These are phyloP conservation scores for Forficula auricularia DNA, from an alignment of 1,140 invertebrate genomes.

Conservation along the genomic window DNA sequence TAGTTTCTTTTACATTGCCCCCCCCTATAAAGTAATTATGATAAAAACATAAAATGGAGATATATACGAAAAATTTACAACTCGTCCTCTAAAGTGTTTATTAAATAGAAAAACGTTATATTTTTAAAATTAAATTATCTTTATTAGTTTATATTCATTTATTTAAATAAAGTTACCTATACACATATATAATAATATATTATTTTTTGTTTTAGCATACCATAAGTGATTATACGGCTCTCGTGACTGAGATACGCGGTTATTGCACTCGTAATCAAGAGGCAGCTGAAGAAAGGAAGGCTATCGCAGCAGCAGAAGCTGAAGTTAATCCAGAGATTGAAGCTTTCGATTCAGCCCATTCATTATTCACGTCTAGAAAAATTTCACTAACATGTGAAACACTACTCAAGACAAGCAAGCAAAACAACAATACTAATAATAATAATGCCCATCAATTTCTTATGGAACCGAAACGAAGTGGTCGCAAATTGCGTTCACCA, in stretches of 20 bases:
- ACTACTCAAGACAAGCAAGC: conserved; percentile 22
- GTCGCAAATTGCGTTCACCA: conserved; percentile 41
- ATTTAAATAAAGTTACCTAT: no score
- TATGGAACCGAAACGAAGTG: conserved; percentile 29
- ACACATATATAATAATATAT: no score
- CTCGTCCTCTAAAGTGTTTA: no score
- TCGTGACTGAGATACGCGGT: conserved; percentile 31
- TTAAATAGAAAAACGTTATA: no score
- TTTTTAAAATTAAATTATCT: no score
- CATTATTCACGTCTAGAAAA: conserved; percentile 31
- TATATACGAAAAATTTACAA: no score
- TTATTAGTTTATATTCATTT: no score
- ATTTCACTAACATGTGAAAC: conserved; percentile 38
- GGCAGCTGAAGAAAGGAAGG: conserved; percentile 22
- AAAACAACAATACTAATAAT: neutral
- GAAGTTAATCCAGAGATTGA: conserved; percentile 10
- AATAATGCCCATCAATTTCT: conserved; percentile 26
- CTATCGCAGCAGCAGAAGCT: conserved; percentile 6
- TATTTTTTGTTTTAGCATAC: no score
- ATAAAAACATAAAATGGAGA: no score
- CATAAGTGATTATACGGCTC: conserved; percentile 30
- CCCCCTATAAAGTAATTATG: no score
- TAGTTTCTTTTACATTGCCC: no score
- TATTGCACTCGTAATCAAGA: conserved; percentile 30
- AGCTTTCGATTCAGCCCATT: conserved; percentile 10